phyloP scores from a whole-genome alignment of 2,888 invertebrate genomes.

The Xylota segnis region DNA sequence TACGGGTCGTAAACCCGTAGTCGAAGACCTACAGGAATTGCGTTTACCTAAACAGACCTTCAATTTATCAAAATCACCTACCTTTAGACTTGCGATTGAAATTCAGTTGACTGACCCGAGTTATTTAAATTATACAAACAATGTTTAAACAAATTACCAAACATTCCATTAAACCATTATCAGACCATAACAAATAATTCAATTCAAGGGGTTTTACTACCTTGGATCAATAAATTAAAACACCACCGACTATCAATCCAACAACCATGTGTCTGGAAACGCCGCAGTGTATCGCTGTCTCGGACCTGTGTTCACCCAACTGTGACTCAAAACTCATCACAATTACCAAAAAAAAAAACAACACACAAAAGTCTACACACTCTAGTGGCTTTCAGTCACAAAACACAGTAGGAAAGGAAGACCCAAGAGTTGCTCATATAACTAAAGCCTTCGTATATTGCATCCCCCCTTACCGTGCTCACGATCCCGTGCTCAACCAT shows the following conservation, averaged over 20 bases:
- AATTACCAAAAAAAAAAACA: conserved; percentile 55
- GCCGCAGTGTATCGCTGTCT: conserved; percentile 31
- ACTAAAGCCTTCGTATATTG: conserved; percentile 40
- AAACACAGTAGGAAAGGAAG: conserved; percentile 43
- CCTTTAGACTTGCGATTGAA: background rate
- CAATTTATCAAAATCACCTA: background rate
- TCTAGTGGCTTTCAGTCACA: conserved; percentile 60
- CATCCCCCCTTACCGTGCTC: conserved; percentile 34
- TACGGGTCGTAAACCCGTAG: background rate
- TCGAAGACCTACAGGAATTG: no score
- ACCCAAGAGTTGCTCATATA: conserved; percentile 55
- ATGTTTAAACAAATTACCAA: conserved; percentile 27
- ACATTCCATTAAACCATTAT: conserved; percentile 30
- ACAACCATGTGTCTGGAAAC: conserved; percentile 21
- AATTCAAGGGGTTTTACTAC: conserved; percentile 14
- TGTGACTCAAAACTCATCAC: conserved; percentile 61
- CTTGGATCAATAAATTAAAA: conserved; percentile 12
- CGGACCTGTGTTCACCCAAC: conserved; percentile 49
- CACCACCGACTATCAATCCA: conserved; percentile 21
- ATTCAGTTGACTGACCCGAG: background rate
- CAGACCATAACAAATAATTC: conserved; percentile 19
- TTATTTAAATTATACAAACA: background rate
- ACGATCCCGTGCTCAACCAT: conserved; percentile 62
- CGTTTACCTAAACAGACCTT: no score
- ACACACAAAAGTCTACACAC: conserved; percentile 60